Evolutionary conservation across 2,113 vertebrate genomes (phyloP).

Genomic region (Gnathochromis pfefferi): DNA sequence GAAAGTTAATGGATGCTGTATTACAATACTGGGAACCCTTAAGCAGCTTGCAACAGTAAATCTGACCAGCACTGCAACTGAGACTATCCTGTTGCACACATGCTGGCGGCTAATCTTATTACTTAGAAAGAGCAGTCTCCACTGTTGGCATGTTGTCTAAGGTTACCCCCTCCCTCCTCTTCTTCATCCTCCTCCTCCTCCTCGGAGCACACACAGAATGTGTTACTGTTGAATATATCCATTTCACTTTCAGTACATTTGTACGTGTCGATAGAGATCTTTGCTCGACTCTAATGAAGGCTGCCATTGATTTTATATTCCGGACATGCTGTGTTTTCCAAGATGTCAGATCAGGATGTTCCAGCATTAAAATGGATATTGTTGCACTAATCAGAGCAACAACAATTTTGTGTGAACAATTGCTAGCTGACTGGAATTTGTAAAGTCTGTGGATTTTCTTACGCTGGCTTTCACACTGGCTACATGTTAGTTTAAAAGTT

Average conservation of each 20-base stretch:
- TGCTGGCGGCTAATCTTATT: constrained; percentile 64
- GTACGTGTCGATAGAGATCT: constrained; percentile 41
- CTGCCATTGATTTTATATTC: constrained; percentile 58
- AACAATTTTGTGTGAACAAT: constrained; percentile 2
- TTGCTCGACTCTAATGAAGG: constrained; percentile 45
- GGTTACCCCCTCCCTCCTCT: neutral
- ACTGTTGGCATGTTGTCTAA: constrained; percentile 60
- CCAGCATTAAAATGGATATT: constrained; percentile 38
- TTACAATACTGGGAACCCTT: constrained; percentile 19
- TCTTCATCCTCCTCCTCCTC: neutral
- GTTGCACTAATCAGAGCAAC: constrained; percentile 25
- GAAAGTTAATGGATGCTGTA: constrained; percentile 9
- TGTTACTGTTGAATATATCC: constrained; percentile 41
- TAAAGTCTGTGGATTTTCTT: neutral
- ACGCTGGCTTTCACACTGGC: neutral
- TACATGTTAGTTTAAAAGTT: neutral
- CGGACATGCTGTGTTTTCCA: constrained; percentile 38
- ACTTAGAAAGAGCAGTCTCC: constrained; percentile 46
- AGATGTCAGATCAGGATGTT: constrained; percentile 14
- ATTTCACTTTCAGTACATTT: constrained; percentile 51
- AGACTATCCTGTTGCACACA: constrained; percentile 48
- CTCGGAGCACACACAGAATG: neutral
- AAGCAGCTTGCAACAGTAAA: constrained; percentile 17
- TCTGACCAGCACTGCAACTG: constrained; percentile 4
- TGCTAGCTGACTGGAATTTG: neutral